These are phyloP conservation scores for Xanthostigma xanthostigma DNA, from an alignment of 2,888 invertebrate genomes.

Conservation along the genomic window DNA sequence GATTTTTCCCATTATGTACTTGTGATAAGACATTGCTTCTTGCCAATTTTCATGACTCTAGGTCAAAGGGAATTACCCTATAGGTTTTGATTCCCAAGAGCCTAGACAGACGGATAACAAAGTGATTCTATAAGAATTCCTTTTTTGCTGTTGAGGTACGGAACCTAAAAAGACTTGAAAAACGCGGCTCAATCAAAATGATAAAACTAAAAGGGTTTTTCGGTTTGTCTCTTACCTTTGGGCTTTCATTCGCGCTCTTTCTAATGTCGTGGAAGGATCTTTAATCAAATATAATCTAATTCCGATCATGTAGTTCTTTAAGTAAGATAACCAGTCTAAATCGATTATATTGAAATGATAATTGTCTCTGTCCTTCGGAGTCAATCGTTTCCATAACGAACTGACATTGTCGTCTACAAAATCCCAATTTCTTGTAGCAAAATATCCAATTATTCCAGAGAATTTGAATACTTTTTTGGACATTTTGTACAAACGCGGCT, in stretches of 20 bases:
- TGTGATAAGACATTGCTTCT: too few species aligned
- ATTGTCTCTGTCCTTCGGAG: conserved; percentile 32
- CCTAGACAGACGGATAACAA: too few species aligned
- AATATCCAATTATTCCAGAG: conserved; percentile 54
- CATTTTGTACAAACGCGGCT: conserved; percentile 47
- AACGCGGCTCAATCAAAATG: too few species aligned
- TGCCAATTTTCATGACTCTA: too few species aligned
- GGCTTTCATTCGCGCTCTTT: conserved; percentile 1
- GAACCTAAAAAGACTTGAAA: too few species aligned
- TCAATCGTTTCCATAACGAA: conserved; percentile 38
- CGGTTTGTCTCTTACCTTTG: neutral
- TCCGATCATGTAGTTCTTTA: conserved; percentile 54
- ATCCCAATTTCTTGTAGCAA: conserved; percentile 55
- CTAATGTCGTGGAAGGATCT: conserved; percentile 46
- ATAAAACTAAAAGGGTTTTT: too few species aligned
- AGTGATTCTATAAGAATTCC: too few species aligned
- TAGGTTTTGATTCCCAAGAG: too few species aligned
- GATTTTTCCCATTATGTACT: too few species aligned
- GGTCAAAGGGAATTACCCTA: too few species aligned
- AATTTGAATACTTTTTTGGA: conserved; percentile 72
- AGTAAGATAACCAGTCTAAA: conserved; percentile 58
- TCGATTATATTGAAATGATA: conserved; percentile 60
- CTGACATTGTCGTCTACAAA: conserved; percentile 51
- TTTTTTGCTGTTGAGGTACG: too few species aligned
- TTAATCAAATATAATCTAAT: conserved; percentile 62